Base-by-base conservation (phyloP, 1,140 invertebrate genomes). In the Heliconius hermathena region DNA sequence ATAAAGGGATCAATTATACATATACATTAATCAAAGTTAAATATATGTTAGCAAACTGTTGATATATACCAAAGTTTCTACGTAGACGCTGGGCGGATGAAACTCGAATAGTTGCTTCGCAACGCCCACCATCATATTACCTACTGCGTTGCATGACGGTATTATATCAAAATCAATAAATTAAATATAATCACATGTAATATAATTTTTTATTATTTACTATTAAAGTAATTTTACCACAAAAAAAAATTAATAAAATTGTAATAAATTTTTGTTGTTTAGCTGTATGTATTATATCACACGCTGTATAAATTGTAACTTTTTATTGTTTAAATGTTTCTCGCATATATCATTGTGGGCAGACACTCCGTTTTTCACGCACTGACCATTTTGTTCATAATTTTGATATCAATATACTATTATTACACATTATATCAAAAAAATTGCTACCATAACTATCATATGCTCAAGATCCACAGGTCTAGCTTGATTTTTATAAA, bases 101-200 rank as follows among this genome's bases (percentile, higher is more conserved):
- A 60, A 66, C 20, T 66, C 38, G 54, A 16, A 75, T 60, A 60
- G 33, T 41, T 60, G 38, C 54, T 75, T 75, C 46, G 74, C 74
- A 33, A n/a, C 74, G 74, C 74, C 74, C 74, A 76, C 74, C 38
- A 20, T 20, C 16, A 76, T 70, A 76, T 70, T 76, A 70, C 74
- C 74, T 76, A 76, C 74, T 52, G 9, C 1, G 1, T 22, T 26
- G 8, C 8, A 3, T 46, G 41, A 60, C 3, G 3, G n/a, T 60
- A 54, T 20, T 54, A 8, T n/a, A 20, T n/a, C 52, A 2, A n/a
- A 54, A 54, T 54, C 8, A 54, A 54, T 20, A n/a, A 54, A 18
- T 54, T 0, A n/a, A 54, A 54, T 20, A 16, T 46, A 4, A 9
- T 9, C 8, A 41, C 3, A 41, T 41, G 9, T 13, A 41, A 41